Evolutionary conservation across 2,113 vertebrate genomes (phyloP), one percentile per base, ranked within the genome.

Genomic region (Brachionichthys hirsutus): DNA sequence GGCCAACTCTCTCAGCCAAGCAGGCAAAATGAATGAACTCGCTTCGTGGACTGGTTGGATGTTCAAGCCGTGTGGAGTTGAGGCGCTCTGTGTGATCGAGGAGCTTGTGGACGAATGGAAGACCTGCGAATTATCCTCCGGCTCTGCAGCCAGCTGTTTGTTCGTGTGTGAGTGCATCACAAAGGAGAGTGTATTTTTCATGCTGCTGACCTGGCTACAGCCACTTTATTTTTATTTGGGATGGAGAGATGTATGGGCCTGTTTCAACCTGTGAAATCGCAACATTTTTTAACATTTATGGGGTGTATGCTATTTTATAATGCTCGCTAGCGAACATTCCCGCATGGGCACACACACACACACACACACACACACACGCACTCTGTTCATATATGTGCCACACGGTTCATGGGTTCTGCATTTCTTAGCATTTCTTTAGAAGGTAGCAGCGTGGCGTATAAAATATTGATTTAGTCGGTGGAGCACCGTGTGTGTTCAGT

Each of bases 391-490:
- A 38, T 45, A 20, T 53, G 62, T 64, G 60, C 46, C 65, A 58
- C 36, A 34, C 45, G 20, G 15, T 46, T 43, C 4, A 2, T n/a
- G 34, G 46, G 49, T 59, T 57, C 15, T 63, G 12, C n/a, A 43
- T 77, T 80, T 74, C 41, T 60, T 13, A 50, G 15, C 4, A 22
- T 58, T 70, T 79, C 56, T 61, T n/a, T 45, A 13, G 60, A 74
- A 65, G 24, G 73, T 68, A 67, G 52, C 52, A 20, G 54, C 16
- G 30, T 0, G 19, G 24, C 43, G 64, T 74, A 76, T 89, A 73
- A 78, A 77, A 84, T 78, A 87, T 88, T 73, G 78, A 85, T 88
- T 85, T 63, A 77, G 62, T 55, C 80, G 63, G 60, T 70, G 81
- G 61, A 82, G 85, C 78, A 73, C 68, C 64, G 57, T 70, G 65